Conservation (phyloP, 2,113 vertebrate genomes). For the Ophiodon elongatus region DNA sequence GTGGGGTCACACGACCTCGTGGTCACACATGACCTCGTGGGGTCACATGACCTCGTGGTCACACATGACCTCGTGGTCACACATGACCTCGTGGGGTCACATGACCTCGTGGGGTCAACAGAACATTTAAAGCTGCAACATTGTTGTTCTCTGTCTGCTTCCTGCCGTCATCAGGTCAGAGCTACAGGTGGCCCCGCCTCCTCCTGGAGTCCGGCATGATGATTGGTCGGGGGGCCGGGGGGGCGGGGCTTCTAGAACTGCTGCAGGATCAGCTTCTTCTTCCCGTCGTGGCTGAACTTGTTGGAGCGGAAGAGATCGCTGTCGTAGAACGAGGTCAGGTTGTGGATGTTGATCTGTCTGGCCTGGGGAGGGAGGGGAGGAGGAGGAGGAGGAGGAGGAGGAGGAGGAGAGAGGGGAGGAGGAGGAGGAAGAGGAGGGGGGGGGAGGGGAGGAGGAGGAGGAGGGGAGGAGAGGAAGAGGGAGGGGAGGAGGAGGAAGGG, state of each 20-base stretch:
- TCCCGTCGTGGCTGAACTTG: conserved; percentile 91
- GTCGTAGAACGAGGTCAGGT: conserved; percentile 92
- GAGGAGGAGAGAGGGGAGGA: not conserved
- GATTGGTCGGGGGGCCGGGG: not conserved
- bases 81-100: too few relatives aligned
- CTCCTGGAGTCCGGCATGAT: not conserved
- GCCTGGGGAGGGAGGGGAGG: conserved; percentile 82
- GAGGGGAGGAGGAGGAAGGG: too few relatives aligned
- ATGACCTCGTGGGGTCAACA: too few relatives aligned
- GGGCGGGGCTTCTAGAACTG: conserved; percentile 84
- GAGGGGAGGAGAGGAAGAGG: too few relatives aligned
- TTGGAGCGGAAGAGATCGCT: conserved; percentile 93
- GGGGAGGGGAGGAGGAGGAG: too few relatives aligned
- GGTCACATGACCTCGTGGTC: too few relatives aligned
- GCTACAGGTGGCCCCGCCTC: not conserved
- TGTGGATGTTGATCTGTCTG: conserved; percentile 98
- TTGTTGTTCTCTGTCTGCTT: too few relatives aligned
- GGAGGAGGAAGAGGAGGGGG: not conserved
- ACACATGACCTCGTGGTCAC: too few relatives aligned
- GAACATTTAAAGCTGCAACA: too few relatives aligned
- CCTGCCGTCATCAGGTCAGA: too few relatives aligned
- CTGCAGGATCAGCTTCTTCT: conserved; percentile 94
- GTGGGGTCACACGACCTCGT: too few relatives aligned
- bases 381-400: not conserved
- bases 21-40: too few relatives aligned